Evolutionary conservation across 2,888 invertebrate genomes (phyloP), one percentile per base, ranked within the genome.

Genomic region (Chrysolina haemoptera): DNA sequence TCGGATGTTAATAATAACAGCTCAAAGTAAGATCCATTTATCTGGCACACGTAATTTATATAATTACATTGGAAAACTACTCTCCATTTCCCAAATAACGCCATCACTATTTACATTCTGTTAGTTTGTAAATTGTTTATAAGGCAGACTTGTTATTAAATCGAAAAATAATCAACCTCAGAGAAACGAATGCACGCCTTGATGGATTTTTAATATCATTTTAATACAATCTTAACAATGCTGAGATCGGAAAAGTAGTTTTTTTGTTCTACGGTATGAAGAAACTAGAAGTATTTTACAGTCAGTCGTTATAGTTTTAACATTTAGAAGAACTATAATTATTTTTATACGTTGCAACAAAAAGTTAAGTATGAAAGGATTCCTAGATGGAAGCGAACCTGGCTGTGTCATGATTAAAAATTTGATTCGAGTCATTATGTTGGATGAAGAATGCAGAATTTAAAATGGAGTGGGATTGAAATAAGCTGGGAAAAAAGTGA

Each of bases 181-280:
- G n/a, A 59, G 59, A 16, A 59, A 59, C 35, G 59, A 59, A 59
- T 59, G 59, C 5, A 9, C 59, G 55, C 66, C 68, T 70, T 76
- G 76, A 76, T 76, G 74, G 67, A 63, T 76, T 76, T 76, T 76
- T 76, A 76, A 76, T 76, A 74, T 75, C 70, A 68, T 76, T 76
- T 76, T 76, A 76, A 76, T 76, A 71, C 69, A 75, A 65, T 68
- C 71, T 70, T 63, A 68, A 72, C 68, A 74, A 74, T 50, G 50
- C 35, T 67, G 70, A 62, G 67, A 70, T 74, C 48, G 27, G 12
- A 22, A 41, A 55, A 70, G 27, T 43, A 43, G 48, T 35, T 53
- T 27, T 46, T 50, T 35, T 20, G 12, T 18, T 53, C 53, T 20
- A 53, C 53, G 40, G 69, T 16, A 62, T n/a, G 35, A 48, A 71